These are phyloP conservation scores for Meda fulgida DNA, from an alignment of 2,797 vertebrate genomes.

Conservation along the genomic window DNA sequence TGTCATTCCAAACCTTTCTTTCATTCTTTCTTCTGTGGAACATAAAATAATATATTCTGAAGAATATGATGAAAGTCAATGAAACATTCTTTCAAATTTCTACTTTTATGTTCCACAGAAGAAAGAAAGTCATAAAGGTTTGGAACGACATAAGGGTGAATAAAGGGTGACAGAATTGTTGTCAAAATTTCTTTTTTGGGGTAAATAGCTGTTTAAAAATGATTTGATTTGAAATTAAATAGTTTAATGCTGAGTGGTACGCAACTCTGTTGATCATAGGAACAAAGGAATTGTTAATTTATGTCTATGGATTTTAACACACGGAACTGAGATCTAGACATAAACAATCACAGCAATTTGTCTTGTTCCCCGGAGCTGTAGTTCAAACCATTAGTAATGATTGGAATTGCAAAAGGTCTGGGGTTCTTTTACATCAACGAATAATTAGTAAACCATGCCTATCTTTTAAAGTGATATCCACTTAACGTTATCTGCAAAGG, in stretches of 20 bases:
- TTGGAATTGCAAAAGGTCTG: slow-evolving; percentile 25
- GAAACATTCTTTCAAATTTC: neutral
- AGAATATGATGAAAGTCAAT: neutral
- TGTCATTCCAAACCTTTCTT: neutral
- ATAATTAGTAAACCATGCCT: slow-evolving; percentile 18
- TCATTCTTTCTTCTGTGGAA: neutral
- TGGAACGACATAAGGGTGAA: neutral
- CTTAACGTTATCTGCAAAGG: slow-evolving; percentile 19
- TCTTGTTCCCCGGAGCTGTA: slow-evolving; percentile 35
- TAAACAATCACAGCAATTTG: slow-evolving; percentile 35
- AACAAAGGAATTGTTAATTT: slow-evolving; percentile 37
- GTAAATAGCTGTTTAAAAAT: no score
- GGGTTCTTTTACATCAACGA: slow-evolving; percentile 26
- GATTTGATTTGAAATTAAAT: neutral
- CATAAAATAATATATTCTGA: neutral
- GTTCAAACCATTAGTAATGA: slow-evolving; percentile 43
- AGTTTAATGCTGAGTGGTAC: neutral
- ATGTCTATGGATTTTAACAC: slow-evolving; percentile 51
- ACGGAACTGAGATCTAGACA: slow-evolving; percentile 46
- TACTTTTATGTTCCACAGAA: neutral
- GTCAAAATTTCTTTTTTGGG: neutral
- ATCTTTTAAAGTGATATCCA: slow-evolving; percentile 22
- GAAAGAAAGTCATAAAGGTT: neutral
- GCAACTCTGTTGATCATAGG: no score
- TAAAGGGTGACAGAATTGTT: neutral